Evolutionary conservation across 2,888 invertebrate species (phyloP).

Genomic region (Melanostoma scalare): DNA sequence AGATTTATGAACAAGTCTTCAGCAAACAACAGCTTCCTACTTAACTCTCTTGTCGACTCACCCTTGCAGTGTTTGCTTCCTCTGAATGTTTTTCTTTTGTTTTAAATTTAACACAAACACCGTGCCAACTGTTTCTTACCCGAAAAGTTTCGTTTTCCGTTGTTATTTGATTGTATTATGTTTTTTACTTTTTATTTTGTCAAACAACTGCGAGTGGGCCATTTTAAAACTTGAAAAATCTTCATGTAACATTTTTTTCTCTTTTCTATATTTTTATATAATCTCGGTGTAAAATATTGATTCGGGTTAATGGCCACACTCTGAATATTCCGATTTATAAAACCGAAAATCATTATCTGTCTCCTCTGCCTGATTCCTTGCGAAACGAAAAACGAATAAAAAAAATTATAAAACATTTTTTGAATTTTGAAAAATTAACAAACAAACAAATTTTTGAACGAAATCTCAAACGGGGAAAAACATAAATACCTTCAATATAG

Average conservation of each 20-base stretch:
- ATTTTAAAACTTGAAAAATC: constrained; percentile 45
- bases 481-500: constrained; percentile 79
- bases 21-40: too few relatives aligned
- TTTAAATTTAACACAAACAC: neutral
- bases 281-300: constrained; percentile 61
- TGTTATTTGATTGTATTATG: neutral
- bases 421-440: constrained; percentile 68
- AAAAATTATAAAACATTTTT: constrained; percentile 46
- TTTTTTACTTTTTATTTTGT: neutral
- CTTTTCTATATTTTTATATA: constrained; percentile 62
- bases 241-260: constrained; percentile 57
- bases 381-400: constrained; percentile 31
- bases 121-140: constrained; percentile 55
- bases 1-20: too few relatives aligned
- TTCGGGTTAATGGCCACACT: constrained; percentile 66
- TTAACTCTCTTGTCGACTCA: neutral
- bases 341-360: constrained; percentile 60
- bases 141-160: constrained; percentile 19
- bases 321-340: constrained; percentile 28
- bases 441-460: constrained; percentile 67
- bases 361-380: constrained; percentile 63
- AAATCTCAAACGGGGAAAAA: constrained; percentile 77
- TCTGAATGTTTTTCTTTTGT: neutral
- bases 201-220: constrained; percentile 65
- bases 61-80: constrained; percentile 59